Percentiles rank a stretch among this genome's conserved stretches.
These are phyloP conservation scores for Metallyticus violacea DNA, from an alignment of 2,888 invertebrate species.

Conservation along the genomic window DNA sequence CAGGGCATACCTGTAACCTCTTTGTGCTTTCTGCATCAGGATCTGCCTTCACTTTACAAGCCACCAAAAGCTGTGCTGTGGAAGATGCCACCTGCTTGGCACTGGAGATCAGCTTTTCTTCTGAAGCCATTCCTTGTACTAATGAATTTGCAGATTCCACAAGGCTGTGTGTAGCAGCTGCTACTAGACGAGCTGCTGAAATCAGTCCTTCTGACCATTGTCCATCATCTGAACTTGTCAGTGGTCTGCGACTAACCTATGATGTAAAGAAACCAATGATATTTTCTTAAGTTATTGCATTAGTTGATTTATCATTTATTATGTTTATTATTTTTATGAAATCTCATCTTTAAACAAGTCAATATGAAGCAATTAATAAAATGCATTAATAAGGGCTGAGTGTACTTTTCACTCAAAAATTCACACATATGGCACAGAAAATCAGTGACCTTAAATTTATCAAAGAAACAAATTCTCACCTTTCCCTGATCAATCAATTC, in stretches of 20 bases:
- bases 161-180: conserved; percentile 94
- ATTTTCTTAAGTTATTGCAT: neutral
- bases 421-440: too few relatives aligned
- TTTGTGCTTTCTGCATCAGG: conserved; percentile 91
- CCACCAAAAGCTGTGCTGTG: conserved; percentile 95
- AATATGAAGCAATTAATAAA: too few relatives aligned
- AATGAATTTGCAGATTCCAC: conserved; percentile 97
- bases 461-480: conserved; percentile 49
- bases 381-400: too few relatives aligned
- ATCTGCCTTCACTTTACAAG: conserved; percentile 98
- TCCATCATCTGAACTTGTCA: conserved; percentile 88
- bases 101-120: conserved; percentile 94
- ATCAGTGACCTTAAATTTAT: too few relatives aligned
- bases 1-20: conserved; percentile 59
- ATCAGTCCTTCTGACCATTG: conserved; percentile 98
- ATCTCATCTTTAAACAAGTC: too few relatives aligned
- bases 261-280: neutral
- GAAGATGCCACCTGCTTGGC: conserved; percentile 96
- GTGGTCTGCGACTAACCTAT: conserved; percentile 67
- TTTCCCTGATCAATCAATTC: conserved; percentile 91
- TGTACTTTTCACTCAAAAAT: too few relatives aligned
- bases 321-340: too few relatives aligned
- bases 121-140: conserved; percentile 87
- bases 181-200: conserved; percentile 92
- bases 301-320: too few relatives aligned